Conservation (phyloP, 2,888 invertebrate genomes). For the Beris chalybata region DNA sequence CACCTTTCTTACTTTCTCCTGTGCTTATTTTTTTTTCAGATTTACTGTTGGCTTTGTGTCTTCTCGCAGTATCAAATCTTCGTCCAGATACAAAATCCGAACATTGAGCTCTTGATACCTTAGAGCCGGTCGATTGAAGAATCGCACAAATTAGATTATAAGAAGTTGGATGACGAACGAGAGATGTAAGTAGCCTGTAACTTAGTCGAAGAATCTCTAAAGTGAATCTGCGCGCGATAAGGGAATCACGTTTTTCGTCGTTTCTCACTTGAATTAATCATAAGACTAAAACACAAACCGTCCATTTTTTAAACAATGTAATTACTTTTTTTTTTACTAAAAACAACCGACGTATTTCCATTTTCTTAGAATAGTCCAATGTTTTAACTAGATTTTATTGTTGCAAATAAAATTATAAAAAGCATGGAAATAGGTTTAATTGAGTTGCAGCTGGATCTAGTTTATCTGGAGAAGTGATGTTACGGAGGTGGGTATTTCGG, state of each 20-base stretch:
- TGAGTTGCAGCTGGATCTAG: no score
- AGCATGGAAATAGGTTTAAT: no score
- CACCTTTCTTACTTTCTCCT: neutral
- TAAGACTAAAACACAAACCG: constrained; percentile 1
- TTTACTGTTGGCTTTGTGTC: constrained; percentile 85
- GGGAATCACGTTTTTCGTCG: neutral
- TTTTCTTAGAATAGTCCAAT: neutral
- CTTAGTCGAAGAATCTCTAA: constrained; percentile 9
- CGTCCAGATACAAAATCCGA: constrained; percentile 79
- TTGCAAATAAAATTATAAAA: no score
- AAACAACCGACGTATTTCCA: neutral
- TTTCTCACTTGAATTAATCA: neutral
- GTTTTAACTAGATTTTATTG: neutral
- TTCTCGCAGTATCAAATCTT: constrained; percentile 83
- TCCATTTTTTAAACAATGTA: neutral
- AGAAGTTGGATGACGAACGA: neutral
- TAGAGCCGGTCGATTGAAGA: constrained; percentile 44
- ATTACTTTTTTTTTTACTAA: neutral
- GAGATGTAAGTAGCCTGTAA: neutral
- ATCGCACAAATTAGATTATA: neutral
- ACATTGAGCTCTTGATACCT: constrained; percentile 77
- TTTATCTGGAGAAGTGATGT: no score
- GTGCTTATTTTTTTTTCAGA: constrained; percentile 62
- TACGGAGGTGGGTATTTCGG: no score
- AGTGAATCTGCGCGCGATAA: neutral